These are phyloP conservation scores for Xenopus petersii DNA, from an alignment of 2,797 vertebrate species.

Conservation along the genomic window DNA sequence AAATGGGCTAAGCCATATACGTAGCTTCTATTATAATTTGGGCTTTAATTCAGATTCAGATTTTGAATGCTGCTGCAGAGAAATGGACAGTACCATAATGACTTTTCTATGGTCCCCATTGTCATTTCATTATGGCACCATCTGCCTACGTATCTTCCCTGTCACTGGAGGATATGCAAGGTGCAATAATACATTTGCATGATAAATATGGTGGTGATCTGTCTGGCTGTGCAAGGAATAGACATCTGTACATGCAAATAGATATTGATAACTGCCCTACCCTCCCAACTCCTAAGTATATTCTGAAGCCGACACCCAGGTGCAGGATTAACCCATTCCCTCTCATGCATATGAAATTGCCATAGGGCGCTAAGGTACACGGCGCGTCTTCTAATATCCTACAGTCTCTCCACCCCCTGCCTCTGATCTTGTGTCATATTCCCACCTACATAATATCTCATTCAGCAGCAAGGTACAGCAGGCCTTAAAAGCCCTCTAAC, in stretches of 20 bases:
- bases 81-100: too few relatives aligned
- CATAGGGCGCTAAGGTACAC: constrained; percentile 30
- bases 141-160: too few relatives aligned
- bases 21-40: too few relatives aligned
- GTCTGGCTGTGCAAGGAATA: neutral
- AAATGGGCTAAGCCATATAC: too few relatives aligned
- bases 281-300: neutral
- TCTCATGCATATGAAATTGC: neutral
- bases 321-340: constrained; percentile 15
- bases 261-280: neutral
- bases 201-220: constrained; percentile 4
- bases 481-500: constrained; percentile 43
- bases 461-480: constrained; percentile 40
- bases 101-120: too few relatives aligned
- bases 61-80: too few relatives aligned
- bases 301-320: constrained; percentile 23
- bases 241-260: neutral
- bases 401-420: constrained; percentile 14
- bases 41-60: too few relatives aligned
- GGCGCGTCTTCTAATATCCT: constrained; percentile 23
- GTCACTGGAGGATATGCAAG: too few relatives aligned
- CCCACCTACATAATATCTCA: constrained; percentile 36
- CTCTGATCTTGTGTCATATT: constrained; percentile 30
- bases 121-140: too few relatives aligned
- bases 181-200: neutral